Base-by-base conservation (phyloP, 1,140 invertebrate genomes). In the Ridgeia piscesae region DNA sequence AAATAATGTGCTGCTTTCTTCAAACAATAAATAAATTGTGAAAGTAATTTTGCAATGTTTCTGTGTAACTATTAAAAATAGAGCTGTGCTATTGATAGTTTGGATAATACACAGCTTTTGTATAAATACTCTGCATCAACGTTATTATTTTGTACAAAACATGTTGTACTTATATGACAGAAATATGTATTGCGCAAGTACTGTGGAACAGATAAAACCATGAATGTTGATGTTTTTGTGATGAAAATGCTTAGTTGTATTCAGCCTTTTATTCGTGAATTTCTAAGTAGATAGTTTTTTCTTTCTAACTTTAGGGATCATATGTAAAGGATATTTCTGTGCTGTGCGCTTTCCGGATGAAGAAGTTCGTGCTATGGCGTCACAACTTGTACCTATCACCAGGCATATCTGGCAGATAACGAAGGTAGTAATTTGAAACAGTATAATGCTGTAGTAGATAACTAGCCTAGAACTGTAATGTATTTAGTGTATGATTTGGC, bases 401-500 rank as follows among this genome's bases (percentile, higher is more conserved):
- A 93, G 96, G 92, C 92, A 95, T 89, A 93, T 96, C 0, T 96
- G 95, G 96, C 96, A 96, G 93, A 94, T 96, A 8, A 96, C 95
- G 34, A 96, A 96, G 95, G 95, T 77, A 77, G 14, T 77, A 77
- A 77, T 4, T 42, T 42, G 42, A 42, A 42, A 42, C 42, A 42
- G 42, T 42, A 6, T 42, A 11, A 42, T 6, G 42, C 11, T 11
- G 42, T 42, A 42, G n/a, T n/a, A n/a, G n/a, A n/a, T n/a, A n/a
- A n/a, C n/a, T n/a, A n/a, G n/a, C n/a, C n/a, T n/a, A 42, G 11
- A 4, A 42, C 42, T 42, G n/a, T 42, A 42, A 6, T 42, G 42
- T 42, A 42, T 42, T 42, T 42, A 6, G 42, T 6, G 11, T 42
- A 42, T 42, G 4, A 42, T 42, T 42, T 42, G 11, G 42, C 42